Evolutionary conservation across 1,140 invertebrate species (phyloP).

Genomic region (Anastatus disparis): DNA sequence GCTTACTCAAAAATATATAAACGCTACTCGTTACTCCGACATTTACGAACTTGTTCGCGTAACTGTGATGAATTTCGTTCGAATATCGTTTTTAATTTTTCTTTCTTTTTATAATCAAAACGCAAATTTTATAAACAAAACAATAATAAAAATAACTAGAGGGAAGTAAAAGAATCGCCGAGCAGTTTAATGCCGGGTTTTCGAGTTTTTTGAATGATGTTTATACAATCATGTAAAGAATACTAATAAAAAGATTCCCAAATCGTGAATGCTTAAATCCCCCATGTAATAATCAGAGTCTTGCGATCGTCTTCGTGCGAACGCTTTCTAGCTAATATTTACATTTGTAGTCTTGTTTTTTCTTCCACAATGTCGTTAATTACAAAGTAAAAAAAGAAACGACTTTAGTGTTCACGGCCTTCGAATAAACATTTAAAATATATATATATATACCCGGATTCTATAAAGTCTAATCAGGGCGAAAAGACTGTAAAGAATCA

Average conservation of each 20-base stretch:
- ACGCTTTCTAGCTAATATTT: slow-evolving; percentile 38
- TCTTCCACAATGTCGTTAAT: slow-evolving; percentile 24
- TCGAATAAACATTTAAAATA: slow-evolving; percentile 27
- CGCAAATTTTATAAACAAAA: slow-evolving; percentile 19
- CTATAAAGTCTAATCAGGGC: slow-evolving; percentile 7
- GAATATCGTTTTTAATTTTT: slow-evolving; percentile 29
- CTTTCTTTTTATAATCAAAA: slow-evolving; percentile 26
- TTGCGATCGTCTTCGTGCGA: slow-evolving; percentile 34
- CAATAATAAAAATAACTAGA: slow-evolving; percentile 9
- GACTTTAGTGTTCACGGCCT: slow-evolving; percentile 28
- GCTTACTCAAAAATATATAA: slow-evolving; percentile 53
- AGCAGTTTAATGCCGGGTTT: neutral
- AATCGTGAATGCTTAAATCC: slow-evolving; percentile 18
- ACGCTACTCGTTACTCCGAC: slow-evolving; percentile 43
- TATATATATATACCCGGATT: slow-evolving; percentile 13
- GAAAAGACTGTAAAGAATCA: slow-evolving; percentile 33
- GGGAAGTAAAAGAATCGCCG: slow-evolving; percentile 4
- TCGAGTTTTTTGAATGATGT: slow-evolving; percentile 3
- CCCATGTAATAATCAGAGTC: slow-evolving; percentile 28
- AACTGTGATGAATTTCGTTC: slow-evolving; percentile 39
- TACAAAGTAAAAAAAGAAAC: slow-evolving; percentile 31
- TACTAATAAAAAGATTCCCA: slow-evolving; percentile 28
- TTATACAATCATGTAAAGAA: slow-evolving; percentile 25
- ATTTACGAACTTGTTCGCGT: slow-evolving; percentile 35
- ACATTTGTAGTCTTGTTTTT: slow-evolving; percentile 40